phyloP scores from a whole-genome alignment of 2,113 vertebrate species.

The Nettapus auritus region DNA sequence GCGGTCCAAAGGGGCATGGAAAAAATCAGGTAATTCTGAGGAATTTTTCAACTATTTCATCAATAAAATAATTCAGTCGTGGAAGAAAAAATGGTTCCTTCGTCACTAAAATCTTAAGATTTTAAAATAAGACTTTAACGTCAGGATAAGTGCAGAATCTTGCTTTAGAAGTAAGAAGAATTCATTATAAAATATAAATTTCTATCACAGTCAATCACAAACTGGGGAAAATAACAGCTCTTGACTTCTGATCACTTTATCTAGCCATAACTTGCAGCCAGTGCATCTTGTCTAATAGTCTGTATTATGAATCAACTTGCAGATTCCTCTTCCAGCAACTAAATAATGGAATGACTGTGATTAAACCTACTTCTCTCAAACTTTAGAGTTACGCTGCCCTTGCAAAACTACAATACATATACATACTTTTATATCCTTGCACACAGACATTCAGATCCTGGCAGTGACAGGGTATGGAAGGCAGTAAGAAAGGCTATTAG shows the following conservation, averaged over 20 bases:
- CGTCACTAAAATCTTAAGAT: neutral
- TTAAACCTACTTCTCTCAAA: neutral
- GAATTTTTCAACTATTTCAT: neutral
- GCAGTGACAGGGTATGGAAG: neutral
- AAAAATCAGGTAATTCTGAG: neutral
- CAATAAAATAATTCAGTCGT: neutral
- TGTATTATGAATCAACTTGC: neutral
- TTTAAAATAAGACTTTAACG: neutral
- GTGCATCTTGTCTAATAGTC: neutral
- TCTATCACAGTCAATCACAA: neutral
- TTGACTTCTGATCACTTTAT: neutral
- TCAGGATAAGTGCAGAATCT: neutral
- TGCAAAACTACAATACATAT: neutral
- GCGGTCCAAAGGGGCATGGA: neutral
- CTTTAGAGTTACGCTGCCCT: neutral
- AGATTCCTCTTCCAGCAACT: neutral
- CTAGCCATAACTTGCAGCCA: neutral
- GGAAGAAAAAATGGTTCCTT: neutral
- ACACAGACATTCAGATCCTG: neutral
- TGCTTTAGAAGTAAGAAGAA: neutral
- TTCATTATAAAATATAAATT: neutral
- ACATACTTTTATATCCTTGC: fast-evolving
- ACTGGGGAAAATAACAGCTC: neutral
- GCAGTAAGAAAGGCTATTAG: neutral
- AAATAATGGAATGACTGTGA: neutral